These are phyloP conservation scores for Oceanodroma leucorhoa DNA, from an alignment of 2,797 vertebrate genomes.

Conservation along the genomic window DNA sequence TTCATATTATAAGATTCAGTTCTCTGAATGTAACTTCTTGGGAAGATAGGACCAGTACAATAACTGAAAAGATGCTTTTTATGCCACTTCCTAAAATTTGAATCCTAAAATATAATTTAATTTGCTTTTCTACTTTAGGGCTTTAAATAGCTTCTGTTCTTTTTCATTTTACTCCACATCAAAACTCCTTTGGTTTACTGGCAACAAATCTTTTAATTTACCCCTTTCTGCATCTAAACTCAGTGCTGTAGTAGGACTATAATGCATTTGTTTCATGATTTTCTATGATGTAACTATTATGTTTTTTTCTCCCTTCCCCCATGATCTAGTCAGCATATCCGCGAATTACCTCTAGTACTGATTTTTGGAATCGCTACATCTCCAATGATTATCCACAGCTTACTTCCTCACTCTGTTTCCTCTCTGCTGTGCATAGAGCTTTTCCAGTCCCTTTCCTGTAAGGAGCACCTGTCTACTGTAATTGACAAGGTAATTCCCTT, in stretches of 20 bases:
- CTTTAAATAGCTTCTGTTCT: background rate
- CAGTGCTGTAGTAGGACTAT: background rate
- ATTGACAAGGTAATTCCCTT: slow-evolving; percentile 87
- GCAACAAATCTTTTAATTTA: background rate
- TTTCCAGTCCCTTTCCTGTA: slow-evolving; percentile 93
- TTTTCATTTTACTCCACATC: background rate
- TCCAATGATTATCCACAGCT: slow-evolving; percentile 90
- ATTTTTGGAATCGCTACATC: slow-evolving; percentile 96
- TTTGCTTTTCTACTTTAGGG: background rate
- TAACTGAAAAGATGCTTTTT: background rate
- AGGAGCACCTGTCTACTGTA: slow-evolving; percentile 89
- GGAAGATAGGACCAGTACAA: background rate
- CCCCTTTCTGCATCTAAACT: background rate
- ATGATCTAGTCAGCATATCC: slow-evolving; percentile 84
- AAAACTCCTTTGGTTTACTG: background rate
- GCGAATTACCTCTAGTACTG: slow-evolving; percentile 87
- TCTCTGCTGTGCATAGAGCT: slow-evolving; percentile 94
- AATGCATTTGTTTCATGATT: background rate
- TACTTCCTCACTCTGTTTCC: slow-evolving; percentile 92
- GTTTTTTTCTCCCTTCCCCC: background rate
- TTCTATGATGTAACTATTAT: background rate
- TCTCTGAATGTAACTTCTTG: background rate
- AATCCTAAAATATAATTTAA: background rate
- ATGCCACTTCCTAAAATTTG: background rate
- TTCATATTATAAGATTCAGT: background rate